Evolutionary conservation across 1,140 invertebrate species (phyloP).

Genomic region (Philotrypesis tridentata): DNA sequence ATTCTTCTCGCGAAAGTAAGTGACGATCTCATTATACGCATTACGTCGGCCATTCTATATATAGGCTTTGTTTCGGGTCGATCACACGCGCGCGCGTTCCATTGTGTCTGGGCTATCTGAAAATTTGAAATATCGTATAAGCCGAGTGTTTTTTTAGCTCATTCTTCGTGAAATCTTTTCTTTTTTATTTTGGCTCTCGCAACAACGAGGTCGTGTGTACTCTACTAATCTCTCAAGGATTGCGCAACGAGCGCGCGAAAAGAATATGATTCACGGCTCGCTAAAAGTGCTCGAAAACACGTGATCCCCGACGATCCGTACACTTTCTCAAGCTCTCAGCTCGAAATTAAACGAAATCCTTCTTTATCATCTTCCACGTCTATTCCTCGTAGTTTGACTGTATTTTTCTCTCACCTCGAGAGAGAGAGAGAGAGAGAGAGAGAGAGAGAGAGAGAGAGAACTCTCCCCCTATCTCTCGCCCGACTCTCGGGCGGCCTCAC

Average conservation of each 20-base stretch:
- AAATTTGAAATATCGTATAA: neutral
- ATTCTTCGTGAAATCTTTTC: neutral
- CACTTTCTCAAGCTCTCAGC: too few species aligned
- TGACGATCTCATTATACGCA: neutral
- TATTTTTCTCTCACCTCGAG: neutral
- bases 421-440: too few species aligned
- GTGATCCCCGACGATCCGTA: too few species aligned
- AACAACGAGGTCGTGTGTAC: too few species aligned
- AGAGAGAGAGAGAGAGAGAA: too few species aligned
- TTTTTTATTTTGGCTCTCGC: too few species aligned
- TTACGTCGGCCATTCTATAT: too few species aligned
- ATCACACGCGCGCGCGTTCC: neutral
- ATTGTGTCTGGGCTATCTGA: neutral
- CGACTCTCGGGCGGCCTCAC: neutral
- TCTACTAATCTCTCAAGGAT: too few species aligned
- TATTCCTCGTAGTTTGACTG: neutral
- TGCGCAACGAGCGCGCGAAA: too few species aligned
- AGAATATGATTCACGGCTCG: too few species aligned
- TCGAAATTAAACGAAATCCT: neutral
- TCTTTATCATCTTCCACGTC: slow-evolving; percentile 18
- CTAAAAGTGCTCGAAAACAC: too few species aligned
- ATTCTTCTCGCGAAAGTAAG: neutral
- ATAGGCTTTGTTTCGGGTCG: neutral
- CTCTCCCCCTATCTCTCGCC: neutral
- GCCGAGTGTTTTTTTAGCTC: neutral